Evolutionary conservation across 30 jellyfish, hydroid and myxozoan species (phyloP).

Genomic region (Euphysa ruthae): DNA sequence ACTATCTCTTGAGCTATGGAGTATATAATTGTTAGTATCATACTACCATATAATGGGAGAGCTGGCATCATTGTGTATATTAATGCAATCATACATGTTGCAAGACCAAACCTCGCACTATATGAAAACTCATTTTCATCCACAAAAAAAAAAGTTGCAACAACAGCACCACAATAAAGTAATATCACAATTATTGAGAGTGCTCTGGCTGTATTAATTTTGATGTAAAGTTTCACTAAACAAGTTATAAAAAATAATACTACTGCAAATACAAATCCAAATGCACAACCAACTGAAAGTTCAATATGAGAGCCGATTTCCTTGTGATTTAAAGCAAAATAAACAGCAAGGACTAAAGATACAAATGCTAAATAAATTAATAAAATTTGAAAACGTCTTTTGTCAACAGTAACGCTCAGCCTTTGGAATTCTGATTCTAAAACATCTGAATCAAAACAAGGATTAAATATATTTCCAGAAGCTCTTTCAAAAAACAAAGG

Average conservation of each 20-base stretch:
- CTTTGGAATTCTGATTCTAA: slow-evolving; percentile 88
- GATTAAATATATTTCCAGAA: slow-evolving; percentile 83
- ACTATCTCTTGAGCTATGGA: slow-evolving; percentile 84
- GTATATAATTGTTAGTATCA: slow-evolving; percentile 48
- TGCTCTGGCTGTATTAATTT: slow-evolving; percentile 70
- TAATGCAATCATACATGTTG: slow-evolving; percentile 68
- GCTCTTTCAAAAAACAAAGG: slow-evolving; percentile 97
- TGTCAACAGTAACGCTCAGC: slow-evolving; percentile 78
- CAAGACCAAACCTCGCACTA: slow-evolving; percentile 83
- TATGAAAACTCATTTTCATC: slow-evolving; percentile 54
- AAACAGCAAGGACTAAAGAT: slow-evolving; percentile 46
- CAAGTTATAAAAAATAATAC: slow-evolving; percentile 56
- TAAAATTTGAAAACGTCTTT: slow-evolving; percentile 77
- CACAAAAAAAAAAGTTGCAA: slow-evolving; percentile 51
- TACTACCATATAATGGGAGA: slow-evolving; percentile 80
- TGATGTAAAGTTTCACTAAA: slow-evolving; percentile 63
- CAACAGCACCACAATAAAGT: slow-evolving; percentile 56
- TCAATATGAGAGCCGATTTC: slow-evolving; percentile 23
- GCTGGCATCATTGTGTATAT: slow-evolving; percentile 96
- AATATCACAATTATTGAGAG: slow-evolving; percentile 50
- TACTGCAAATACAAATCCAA: slow-evolving; percentile 44
- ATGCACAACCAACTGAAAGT: slow-evolving; percentile 62
- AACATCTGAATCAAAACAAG: slow-evolving; percentile 81
- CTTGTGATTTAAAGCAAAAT: slow-evolving; percentile 69
- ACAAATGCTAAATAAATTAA: slow-evolving; percentile 83